Evolutionary conservation across 1,140 invertebrate species (phyloP).

Genomic region (Procambarus clarkii): DNA sequence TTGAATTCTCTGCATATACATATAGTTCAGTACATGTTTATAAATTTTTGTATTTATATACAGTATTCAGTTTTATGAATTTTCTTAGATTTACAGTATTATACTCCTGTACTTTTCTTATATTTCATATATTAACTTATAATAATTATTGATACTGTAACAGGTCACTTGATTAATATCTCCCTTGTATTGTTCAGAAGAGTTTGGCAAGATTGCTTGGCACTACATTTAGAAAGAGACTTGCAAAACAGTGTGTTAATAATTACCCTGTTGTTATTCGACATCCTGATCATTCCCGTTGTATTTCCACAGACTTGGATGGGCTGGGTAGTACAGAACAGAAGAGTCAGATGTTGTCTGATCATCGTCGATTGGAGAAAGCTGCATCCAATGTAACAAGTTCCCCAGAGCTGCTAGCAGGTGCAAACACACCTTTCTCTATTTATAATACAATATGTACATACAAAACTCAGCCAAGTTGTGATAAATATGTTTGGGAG

Average conservation of each 20-base stretch:
- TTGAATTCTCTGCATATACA: too few species aligned
- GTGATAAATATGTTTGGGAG: not conserved
- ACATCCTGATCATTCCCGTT: not conserved
- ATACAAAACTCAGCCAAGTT: not conserved
- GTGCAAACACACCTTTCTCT: constrained; percentile 77
- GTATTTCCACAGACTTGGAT: constrained; percentile 83
- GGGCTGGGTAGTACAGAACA: constrained; percentile 83
- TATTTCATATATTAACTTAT: too few species aligned
- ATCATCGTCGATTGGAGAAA: constrained; percentile 88
- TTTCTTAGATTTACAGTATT: too few species aligned
- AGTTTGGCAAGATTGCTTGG: not conserved
- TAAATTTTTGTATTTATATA: too few species aligned
- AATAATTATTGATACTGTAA: not conserved
- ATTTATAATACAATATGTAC: constrained; percentile 7
- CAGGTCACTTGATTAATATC: not conserved
- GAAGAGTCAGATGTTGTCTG: constrained; percentile 86
- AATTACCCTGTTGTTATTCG: not conserved
- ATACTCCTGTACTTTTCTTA: too few species aligned
- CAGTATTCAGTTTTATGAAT: too few species aligned
- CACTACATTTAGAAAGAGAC: not conserved
- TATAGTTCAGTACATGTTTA: too few species aligned
- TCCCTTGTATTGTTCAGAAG: not conserved
- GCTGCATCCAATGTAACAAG: constrained; percentile 82
- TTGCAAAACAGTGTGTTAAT: too few species aligned
- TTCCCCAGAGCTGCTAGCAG: constrained; percentile 83